Base-by-base conservation (phyloP, 2,888 invertebrate genomes). In the Mimachlamys varia region DNA sequence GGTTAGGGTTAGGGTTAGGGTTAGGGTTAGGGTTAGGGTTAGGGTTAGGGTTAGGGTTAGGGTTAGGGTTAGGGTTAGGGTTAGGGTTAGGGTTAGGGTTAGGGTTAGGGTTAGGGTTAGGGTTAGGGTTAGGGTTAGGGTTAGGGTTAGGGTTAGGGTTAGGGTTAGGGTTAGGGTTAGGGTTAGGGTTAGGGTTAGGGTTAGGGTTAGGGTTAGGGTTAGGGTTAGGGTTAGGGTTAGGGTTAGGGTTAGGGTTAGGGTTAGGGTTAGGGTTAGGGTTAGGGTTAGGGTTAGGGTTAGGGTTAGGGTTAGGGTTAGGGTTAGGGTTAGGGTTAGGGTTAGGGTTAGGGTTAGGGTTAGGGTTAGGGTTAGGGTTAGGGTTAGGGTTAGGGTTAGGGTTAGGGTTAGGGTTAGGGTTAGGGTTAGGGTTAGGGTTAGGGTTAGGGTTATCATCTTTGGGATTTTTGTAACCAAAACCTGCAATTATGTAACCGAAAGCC, bases 351-450 rank as follows among this genome's bases (percentile, higher is more conserved):
- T 90, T 92, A 89, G 90, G 93, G 92, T 91, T 91, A 89, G 90
- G 92, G 90, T 92, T 92, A 90, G 91, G 58, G 88, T 76, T 88
- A 89, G 89, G 90, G 90, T 90, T 90, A 89, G 89, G 93, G 92
- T 91, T 92, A 91, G 92, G 94, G 93, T 93, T 93, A 92, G 93
- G 93, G 91, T 93, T 93, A 92, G 92, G 92, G 93, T 92, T 93
- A 92, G 92, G 93, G 92, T 92, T 90, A 89, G 93, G 93, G 91
- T 93, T 92, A 90, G 92, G 93, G 91, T 91, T 91, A 90, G 91
- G 92, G 92, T 90, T 92, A 89, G 92, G 93, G 92, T 92, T n/a
- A n/a, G n/a, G n/a, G n/a, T n/a, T n/a, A n/a, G n/a, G n/a, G n/a
- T n/a, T n/a, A n/a, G n/a, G n/a, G n/a, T n/a, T n/a, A n/a, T n/a